Conservation (phyloP, 2,113 vertebrate species). For the Martes martes region DNA sequence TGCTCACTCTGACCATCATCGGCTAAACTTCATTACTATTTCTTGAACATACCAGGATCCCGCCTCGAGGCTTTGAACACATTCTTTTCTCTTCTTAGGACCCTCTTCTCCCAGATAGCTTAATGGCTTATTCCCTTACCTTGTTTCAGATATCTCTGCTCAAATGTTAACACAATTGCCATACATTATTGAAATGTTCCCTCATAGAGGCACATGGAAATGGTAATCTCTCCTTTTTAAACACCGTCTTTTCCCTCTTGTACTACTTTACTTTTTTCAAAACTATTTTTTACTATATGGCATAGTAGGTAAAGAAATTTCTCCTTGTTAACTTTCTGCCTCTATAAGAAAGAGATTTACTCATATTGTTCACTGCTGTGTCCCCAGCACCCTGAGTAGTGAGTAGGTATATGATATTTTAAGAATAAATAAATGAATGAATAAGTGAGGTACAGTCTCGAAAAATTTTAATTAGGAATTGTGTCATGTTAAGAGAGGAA, state of each 20-base stretch:
- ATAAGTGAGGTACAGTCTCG: neutral
- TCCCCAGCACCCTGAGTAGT: neutral
- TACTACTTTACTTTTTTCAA: neutral
- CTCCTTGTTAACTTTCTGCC: neutral
- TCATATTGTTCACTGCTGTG: neutral
- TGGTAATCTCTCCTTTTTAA: neutral
- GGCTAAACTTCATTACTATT: neutral
- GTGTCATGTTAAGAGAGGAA: neutral
- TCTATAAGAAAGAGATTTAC: neutral
- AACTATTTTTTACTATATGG: neutral
- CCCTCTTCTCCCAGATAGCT: neutral
- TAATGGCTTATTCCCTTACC: neutral
- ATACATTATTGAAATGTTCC: neutral
- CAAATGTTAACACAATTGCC: neutral
- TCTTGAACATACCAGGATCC: neutral
- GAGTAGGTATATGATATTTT: neutral
- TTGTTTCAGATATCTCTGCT: neutral
- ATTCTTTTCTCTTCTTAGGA: neutral
- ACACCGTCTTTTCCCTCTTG: neutral
- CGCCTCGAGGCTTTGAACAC: neutral
- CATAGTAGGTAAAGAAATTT: neutral
- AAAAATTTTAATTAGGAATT: neutral
- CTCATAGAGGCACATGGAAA: neutral
- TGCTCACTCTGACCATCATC: neutral
- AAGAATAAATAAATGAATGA: neutral